These are phyloP conservation scores for Zaprionus capensis DNA, from an alignment of 1,140 invertebrate species.

Conservation along the genomic window DNA sequence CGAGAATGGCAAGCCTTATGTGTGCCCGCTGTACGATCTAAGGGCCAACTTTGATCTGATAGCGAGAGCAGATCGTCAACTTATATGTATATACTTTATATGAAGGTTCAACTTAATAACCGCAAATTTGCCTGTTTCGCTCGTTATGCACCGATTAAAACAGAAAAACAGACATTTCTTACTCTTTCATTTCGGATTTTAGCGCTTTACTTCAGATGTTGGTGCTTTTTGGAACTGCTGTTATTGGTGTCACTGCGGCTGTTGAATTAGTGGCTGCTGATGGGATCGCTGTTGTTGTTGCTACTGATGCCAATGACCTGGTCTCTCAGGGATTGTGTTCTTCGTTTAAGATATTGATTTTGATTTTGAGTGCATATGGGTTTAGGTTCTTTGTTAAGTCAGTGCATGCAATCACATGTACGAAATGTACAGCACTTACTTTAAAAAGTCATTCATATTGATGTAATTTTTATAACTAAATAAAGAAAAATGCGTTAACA, in stretches of 20 bases:
- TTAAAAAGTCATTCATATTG: slow-evolving; percentile 84
- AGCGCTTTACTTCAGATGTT: background rate
- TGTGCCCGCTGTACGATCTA: too few relatives aligned
- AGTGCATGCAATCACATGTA: slow-evolving; percentile 64
- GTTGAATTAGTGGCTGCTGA: slow-evolving; percentile 5
- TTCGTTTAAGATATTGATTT: background rate
- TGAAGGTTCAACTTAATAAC: background rate
- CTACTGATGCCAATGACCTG: slow-evolving; percentile 17
- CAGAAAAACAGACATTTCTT: background rate
- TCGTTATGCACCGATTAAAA: background rate
- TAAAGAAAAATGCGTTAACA: slow-evolving; percentile 67
- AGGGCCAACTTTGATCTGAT: too few relatives aligned
- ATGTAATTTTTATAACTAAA: slow-evolving; percentile 84
- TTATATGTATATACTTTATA: too few relatives aligned
- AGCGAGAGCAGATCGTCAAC: too few relatives aligned
- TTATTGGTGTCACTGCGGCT: slow-evolving; percentile 29
- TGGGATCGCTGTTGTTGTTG: slow-evolving; percentile 13
- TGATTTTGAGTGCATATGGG: slow-evolving; percentile 21
- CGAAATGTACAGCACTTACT: slow-evolving; percentile 62
- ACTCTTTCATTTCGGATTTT: background rate
- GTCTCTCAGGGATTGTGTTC: slow-evolving; percentile 9
- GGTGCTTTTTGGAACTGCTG: background rate
- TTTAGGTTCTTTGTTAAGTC: slow-evolving; percentile 39
- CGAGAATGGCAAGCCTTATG: too few relatives aligned
- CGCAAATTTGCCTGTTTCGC: background rate